Evolutionary conservation across 2,888 invertebrate genomes (phyloP), one percentile per base, ranked within the genome.

Genomic region (Andrena camellia): DNA sequence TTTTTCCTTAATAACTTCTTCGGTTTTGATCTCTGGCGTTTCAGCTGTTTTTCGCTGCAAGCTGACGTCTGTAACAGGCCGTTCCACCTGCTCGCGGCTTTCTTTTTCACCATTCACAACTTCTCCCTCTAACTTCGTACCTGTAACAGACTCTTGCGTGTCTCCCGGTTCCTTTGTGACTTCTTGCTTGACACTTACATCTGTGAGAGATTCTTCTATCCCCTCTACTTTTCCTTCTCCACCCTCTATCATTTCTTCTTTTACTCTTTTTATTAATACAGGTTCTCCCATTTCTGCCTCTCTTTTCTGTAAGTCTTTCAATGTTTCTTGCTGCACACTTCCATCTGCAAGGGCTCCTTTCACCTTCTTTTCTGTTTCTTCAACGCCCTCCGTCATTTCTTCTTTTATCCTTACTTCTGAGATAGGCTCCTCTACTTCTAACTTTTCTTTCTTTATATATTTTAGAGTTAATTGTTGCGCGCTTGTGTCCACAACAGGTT

Each of bases 91-190:
- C 52, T 62, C 8, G 3, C 59, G 2, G 2, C 23, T 20, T 79
- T 70, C 17, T 8, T 10, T 62, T 29, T 23, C 8, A 0, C 2
- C 50, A n/a, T 52, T 20, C 0, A 69, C 29, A 29, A 29, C 10
- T 6, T 70, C 66, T 13, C 20, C n/a, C 83, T 83, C 26, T 68
- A 67, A 0, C n/a, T 23, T 20, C 29, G 29, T 67, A 66, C 64
- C 54, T 69, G 17, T n/a, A 59, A n/a, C 0, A 48, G 10, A 20
- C 50, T 50, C 50, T 63, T 72, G 7, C 10, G 0, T 17, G 62
- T 74, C 20, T 52, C 50, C 7, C 7, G 31, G 26, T 81, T 69
- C 31, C 20, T 6, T 69, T 60, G 33, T 10, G 10, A 57, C 23
- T 26, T 31, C 69, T 29, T 29, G 23, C 79, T 83, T 29, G 60